Percentiles rank a stretch among this genome's conserved stretches.
Evolutionary conservation across 2,113 vertebrate species (phyloP).

Genomic region (Mandrillus leucophaeus): DNA sequence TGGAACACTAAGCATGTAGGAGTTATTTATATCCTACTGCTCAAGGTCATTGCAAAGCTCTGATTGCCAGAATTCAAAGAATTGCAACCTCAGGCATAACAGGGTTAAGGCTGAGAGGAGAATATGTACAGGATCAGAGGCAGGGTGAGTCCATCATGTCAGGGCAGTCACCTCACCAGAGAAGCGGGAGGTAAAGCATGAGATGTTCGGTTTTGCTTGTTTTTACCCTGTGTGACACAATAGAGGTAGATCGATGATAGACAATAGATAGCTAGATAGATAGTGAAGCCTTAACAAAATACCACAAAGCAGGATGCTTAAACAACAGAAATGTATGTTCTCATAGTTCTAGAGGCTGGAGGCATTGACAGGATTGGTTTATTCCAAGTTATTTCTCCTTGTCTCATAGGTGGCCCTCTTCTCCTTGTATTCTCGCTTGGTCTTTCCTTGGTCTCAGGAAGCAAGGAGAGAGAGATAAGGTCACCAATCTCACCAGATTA

Average conservation of each 20-base stretch:
- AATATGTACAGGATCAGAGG: background rate
- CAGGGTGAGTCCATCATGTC: fast-evolving
- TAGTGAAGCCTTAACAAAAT: background rate
- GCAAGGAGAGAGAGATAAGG: background rate
- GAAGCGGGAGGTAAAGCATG: background rate
- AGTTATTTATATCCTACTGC: too few relatives aligned
- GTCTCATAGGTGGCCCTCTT: background rate
- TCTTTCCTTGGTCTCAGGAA: background rate
- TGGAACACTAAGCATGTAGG: too few relatives aligned
- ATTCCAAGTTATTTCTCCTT: background rate
- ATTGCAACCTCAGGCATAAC: too few relatives aligned
- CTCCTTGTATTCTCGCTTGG: background rate
- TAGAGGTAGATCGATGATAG: background rate
- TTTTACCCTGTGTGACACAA: background rate
- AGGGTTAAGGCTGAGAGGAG: background rate
- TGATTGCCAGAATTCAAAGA: too few relatives aligned
- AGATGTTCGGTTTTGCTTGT: background rate
- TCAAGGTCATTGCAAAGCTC: too few relatives aligned
- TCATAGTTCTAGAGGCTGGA: background rate
- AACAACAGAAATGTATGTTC: background rate
- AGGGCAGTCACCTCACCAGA: too few relatives aligned
- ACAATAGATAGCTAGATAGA: background rate
- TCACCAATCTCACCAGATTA: background rate
- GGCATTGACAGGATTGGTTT: background rate
- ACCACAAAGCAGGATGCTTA: background rate